Percentiles rank a stretch among this genome's conserved stretches.
Conservation (phyloP, 2,888 invertebrate genomes). For the Allacma fusca region DNA sequence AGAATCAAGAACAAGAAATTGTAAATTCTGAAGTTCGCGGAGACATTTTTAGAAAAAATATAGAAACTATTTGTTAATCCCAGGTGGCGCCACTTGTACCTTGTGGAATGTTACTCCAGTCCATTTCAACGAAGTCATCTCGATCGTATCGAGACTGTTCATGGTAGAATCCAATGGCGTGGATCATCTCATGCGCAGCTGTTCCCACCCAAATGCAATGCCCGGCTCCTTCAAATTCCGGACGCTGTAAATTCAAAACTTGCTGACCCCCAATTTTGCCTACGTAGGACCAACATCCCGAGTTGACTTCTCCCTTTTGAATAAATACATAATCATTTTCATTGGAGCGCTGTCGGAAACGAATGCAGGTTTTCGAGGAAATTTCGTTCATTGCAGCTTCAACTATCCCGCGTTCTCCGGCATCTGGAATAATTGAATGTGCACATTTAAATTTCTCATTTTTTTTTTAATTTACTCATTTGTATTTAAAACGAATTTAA, state of each 20-base stretch:
- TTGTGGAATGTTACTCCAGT: slow-evolving; percentile 37
- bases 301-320: slow-evolving; percentile 40
- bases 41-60: no score
- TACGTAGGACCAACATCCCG: slow-evolving; percentile 53
- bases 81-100: not conserved
- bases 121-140: slow-evolving; percentile 36
- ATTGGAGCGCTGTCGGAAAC: slow-evolving; percentile 36
- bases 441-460: not conserved
- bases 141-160: slow-evolving; percentile 40
- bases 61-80: not conserved
- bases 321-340: slow-evolving; percentile 48
- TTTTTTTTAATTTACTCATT: not conserved
- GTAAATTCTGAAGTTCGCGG: slow-evolving; percentile 10
- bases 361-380: slow-evolving; percentile 43
- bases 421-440: slow-evolving; percentile 19
- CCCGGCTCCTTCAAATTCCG: slow-evolving; percentile 25
- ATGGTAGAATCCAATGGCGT: slow-evolving; percentile 41
- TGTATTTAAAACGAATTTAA: not conserved
- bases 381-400: slow-evolving; percentile 37
- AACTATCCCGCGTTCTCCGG: slow-evolving; percentile 33
- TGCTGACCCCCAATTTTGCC: slow-evolving; percentile 45
- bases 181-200: slow-evolving; percentile 43
- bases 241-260: slow-evolving; percentile 40
- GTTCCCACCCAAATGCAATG: slow-evolving; percentile 45
- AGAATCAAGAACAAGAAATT: not conserved